phyloP scores from a whole-genome alignment of 30 jellyfish, hydroid and myxozoan species.

The Aurelia aurita complex sp. Pacific region DNA sequence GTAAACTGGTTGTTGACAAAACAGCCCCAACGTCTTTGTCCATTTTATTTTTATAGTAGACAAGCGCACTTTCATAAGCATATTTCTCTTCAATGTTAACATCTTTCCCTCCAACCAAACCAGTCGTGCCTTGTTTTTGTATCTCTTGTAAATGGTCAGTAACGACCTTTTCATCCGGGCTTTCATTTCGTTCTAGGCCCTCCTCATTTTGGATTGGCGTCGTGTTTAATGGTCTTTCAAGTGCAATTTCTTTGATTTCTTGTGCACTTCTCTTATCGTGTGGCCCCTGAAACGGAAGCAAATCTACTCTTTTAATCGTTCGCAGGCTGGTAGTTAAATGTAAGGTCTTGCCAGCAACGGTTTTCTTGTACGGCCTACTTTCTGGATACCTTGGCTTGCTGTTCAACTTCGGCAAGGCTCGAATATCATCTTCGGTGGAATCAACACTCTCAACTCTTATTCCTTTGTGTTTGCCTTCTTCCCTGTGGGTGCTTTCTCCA shows the following conservation, averaged over 20 bases:
- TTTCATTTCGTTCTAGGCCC: neutral
- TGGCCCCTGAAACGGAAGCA: slow-evolving; percentile 31
- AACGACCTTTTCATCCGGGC: slow-evolving; percentile 15
- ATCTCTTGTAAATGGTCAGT: slow-evolving; percentile 35
- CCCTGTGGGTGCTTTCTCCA: neutral
- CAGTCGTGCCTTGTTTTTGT: neutral
- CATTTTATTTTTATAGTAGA: neutral
- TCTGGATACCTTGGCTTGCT: neutral
- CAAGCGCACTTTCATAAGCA: slow-evolving; percentile 29
- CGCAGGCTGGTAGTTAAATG: slow-evolving; percentile 13
- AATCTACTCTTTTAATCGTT: slow-evolving; percentile 9
- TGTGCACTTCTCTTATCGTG: neutral
- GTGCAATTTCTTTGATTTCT: neutral
- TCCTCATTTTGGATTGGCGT: slow-evolving; percentile 22
- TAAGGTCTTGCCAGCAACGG: slow-evolving; percentile 7
- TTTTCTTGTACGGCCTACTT: slow-evolving; percentile 15
- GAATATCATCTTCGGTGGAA: neutral
- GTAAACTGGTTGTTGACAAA: slow-evolving; percentile 9
- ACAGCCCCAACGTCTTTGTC: neutral
- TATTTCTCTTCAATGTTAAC: slow-evolving; percentile 9
- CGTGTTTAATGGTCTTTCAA: slow-evolving; percentile 1
- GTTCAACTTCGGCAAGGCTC: neutral
- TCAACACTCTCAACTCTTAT: too few species aligned
- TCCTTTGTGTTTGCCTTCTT: too few species aligned
- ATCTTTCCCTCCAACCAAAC: neutral